phyloP scores from a whole-genome alignment of 2,113 vertebrate species.

The Nothoprocta pentlandii region DNA sequence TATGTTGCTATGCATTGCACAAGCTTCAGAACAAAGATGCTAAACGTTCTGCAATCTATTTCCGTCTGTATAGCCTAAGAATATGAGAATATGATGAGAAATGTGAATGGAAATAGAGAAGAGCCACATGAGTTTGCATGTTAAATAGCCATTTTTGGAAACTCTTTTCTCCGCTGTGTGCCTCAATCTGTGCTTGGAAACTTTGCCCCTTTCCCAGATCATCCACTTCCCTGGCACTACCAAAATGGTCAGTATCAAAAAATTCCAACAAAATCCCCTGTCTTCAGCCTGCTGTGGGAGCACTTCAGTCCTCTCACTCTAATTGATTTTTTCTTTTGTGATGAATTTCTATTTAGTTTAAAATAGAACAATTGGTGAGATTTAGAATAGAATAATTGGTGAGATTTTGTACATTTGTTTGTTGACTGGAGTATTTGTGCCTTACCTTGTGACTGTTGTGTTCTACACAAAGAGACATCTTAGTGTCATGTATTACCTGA shows the following conservation, averaged over 20 bases:
- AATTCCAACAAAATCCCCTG: not conserved
- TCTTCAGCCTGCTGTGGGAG: not conserved
- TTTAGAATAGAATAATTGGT: not conserved
- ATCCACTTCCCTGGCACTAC: not conserved
- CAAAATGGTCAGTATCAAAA: not conserved
- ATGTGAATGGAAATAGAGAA: not conserved
- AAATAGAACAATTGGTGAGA: not conserved
- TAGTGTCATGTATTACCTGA: not conserved
- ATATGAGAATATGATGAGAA: not conserved
- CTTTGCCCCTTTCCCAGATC: not conserved
- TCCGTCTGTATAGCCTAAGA: not conserved
- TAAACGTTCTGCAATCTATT: not conserved
- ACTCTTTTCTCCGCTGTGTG: not conserved
- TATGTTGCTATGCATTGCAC: not conserved
- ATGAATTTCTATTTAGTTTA: not conserved
- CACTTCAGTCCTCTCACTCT: not conserved
- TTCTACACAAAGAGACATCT: not conserved
- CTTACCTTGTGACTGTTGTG: not conserved
- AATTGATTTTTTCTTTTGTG: not conserved
- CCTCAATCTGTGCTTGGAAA: not conserved
- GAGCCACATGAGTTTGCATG: not conserved
- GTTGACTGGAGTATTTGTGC: not conserved
- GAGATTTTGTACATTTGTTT: not conserved
- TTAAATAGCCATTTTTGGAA: not conserved
- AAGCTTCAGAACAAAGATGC: not conserved